These are phyloP conservation scores for Drosophila atripex DNA, from an alignment of 2,888 invertebrate genomes.

Conservation along the genomic window DNA sequence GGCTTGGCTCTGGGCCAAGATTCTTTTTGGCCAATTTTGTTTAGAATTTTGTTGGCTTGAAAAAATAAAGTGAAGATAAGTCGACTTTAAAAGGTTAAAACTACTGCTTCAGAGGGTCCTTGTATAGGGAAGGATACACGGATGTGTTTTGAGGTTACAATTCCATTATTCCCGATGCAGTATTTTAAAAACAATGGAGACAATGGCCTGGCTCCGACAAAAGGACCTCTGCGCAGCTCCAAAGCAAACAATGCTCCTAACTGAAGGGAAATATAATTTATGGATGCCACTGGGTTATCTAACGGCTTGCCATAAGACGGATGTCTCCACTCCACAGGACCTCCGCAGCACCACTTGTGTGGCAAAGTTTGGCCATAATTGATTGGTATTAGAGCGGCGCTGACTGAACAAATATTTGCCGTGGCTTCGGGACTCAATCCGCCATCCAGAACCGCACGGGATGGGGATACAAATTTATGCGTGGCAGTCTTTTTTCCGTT, in stretches of 20 bases:
- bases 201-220: constrained; percentile 28
- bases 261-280: constrained; percentile 60
- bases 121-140: too few species aligned
- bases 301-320: constrained; percentile 50
- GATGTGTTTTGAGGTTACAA: constrained; percentile 3
- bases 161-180: constrained; percentile 31
- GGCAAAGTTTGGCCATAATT: constrained; percentile 47
- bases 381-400: constrained; percentile 1
- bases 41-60: not conserved
- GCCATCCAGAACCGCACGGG: constrained; percentile 2
- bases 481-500: constrained; percentile 27
- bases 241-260: not conserved
- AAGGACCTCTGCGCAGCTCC: not conserved
- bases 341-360: constrained; percentile 12
- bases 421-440: constrained; percentile 14
- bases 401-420: constrained; percentile 2
- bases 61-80: not conserved
- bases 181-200: constrained; percentile 24
- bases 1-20: constrained; percentile 30
- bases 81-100: not conserved
- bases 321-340: constrained; percentile 9
- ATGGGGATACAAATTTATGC: constrained; percentile 36
- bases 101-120: too few species aligned
- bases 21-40: not conserved
- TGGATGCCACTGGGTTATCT: constrained; percentile 63